Evolutionary conservation across 1,140 invertebrate species (phyloP).

Genomic region (Hesperophylax magnus): DNA sequence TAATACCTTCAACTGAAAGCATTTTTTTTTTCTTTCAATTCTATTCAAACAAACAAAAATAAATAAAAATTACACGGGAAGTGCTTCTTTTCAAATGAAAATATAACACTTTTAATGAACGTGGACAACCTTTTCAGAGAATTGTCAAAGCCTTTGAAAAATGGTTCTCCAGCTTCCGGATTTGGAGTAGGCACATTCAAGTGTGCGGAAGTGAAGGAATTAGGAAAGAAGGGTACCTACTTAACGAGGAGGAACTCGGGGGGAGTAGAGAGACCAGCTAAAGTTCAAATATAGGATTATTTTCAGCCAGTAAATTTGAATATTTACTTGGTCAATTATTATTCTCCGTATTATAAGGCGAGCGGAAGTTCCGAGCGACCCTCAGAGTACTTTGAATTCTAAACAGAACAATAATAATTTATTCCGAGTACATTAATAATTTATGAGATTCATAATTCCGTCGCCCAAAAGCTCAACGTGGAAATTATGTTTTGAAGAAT

Average conservation of each 20-base stretch:
- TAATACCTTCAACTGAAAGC: too few species aligned
- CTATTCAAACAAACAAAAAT: too few species aligned
- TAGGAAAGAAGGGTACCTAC: too few species aligned
- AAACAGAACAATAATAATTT: neutral
- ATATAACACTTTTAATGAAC: too few species aligned
- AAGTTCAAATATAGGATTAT: slow-evolving; percentile 44
- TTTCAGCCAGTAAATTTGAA: slow-evolving; percentile 4
- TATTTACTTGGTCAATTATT: slow-evolving; percentile 29
- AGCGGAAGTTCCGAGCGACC: neutral
- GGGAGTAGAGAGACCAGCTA: neutral
- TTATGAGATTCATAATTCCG: slow-evolving; percentile 9
- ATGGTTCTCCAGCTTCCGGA: too few species aligned
- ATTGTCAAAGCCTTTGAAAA: too few species aligned
- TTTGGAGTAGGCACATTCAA: too few species aligned
- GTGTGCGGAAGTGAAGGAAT: neutral
- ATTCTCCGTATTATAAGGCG: neutral
- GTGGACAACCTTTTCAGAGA: too few species aligned
- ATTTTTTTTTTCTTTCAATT: too few species aligned
- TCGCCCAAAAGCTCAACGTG: neutral
- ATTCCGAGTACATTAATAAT: slow-evolving; percentile 30
- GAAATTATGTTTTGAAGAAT: neutral
- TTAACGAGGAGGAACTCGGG: too few species aligned
- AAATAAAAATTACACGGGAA: too few species aligned
- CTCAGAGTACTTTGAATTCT: neutral
- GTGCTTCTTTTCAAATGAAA: too few species aligned